Evolutionary conservation across 2,888 invertebrate species (phyloP).

Genomic region (Caenorhabditis angaria): DNA sequence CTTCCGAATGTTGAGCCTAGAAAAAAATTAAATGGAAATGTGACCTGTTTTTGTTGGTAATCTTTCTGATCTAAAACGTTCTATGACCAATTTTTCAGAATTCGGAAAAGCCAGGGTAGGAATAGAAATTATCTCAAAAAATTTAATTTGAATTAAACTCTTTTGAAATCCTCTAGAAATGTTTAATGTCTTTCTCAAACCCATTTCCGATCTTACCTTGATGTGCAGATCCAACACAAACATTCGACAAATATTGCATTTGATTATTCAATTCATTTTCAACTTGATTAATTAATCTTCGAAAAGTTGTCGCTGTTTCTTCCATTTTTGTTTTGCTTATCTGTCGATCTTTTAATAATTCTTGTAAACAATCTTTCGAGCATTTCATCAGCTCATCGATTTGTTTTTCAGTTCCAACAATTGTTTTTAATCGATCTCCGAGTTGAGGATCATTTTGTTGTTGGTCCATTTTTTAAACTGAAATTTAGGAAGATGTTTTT

Average conservation of each 20-base stretch:
- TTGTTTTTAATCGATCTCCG: conserved; percentile 34
- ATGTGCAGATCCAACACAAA: conserved; percentile 56
- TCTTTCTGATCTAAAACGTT: no score
- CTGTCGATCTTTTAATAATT: conserved; percentile 57
- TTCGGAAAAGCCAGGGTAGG: no score
- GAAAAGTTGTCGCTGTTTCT: conserved; percentile 45
- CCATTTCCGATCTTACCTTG: conserved; percentile 27
- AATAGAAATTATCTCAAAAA: no score
- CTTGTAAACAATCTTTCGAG: conserved; percentile 37
- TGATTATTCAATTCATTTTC: conserved; percentile 45
- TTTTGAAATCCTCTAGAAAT: not conserved
- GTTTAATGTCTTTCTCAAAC: not conserved
- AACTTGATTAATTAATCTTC: conserved; percentile 39
- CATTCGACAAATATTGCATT: conserved; percentile 57
- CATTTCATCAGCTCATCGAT: conserved; percentile 51
- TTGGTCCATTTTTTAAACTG: not conserved
- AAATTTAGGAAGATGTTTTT: not conserved
- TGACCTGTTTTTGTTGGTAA: no score
- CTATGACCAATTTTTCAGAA: no score
- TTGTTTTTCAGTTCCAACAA: conserved; percentile 40
- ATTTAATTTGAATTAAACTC: no score
- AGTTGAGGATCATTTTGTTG: conserved; percentile 12
- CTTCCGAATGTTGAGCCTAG: conserved; percentile 52
- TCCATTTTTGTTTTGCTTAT: conserved; percentile 56
- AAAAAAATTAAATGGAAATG: conserved; percentile 5